A percentile compares a stretch with the other conserved stretches of the same genome.
phyloP scores from a whole-genome alignment of 1,140 invertebrate species.

The Drosophila erecta region DNA sequence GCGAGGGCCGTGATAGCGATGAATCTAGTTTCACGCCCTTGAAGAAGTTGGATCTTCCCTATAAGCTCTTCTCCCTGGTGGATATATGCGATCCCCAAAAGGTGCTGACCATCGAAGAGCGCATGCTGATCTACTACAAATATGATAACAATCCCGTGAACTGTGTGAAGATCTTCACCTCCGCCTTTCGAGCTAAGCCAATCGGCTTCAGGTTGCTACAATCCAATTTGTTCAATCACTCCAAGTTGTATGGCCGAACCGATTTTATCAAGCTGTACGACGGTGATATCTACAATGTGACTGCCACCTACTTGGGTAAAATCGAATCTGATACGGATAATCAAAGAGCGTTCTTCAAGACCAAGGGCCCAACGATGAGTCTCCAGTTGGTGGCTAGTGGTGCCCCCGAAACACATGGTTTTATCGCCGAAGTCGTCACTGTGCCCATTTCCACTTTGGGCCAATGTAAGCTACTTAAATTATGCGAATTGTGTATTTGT shows the following conservation, averaged over 20 bases:
- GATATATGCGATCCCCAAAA: slow-evolving; percentile 98
- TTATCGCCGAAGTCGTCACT: slow-evolving; percentile 98
- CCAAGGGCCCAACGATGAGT: slow-evolving; percentile 92
- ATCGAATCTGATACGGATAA: slow-evolving; percentile 89
- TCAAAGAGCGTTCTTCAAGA: slow-evolving; percentile 91
- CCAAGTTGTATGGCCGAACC: slow-evolving; percentile 90
- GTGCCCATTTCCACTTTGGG: slow-evolving; percentile 96
- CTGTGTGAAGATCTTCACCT: slow-evolving; percentile 98
- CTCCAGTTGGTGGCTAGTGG: slow-evolving; percentile 97
- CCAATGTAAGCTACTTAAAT: slow-evolving; percentile 89
- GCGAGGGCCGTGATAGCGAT: slow-evolving; percentile 95
- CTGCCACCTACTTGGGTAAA: slow-evolving; percentile 89
- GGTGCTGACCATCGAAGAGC: slow-evolving; percentile 94
- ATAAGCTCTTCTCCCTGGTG: slow-evolving; percentile 97
- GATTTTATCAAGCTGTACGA: slow-evolving; percentile 96
- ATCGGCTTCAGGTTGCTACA: slow-evolving; percentile 96
- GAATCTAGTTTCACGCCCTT: slow-evolving; percentile 94
- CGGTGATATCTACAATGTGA: slow-evolving; percentile 96
- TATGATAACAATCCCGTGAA: slow-evolving; percentile 98
- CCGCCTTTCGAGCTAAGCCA: slow-evolving; percentile 92
- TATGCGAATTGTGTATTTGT: not conserved
- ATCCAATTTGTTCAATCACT: slow-evolving; percentile 97
- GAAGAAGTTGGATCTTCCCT: slow-evolving; percentile 94
- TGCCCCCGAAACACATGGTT: slow-evolving; percentile 96
- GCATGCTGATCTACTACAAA: slow-evolving; percentile 97